Evolutionary conservation across 2,797 vertebrate species (phyloP).

Genomic region (Sebastes aleutianus): DNA sequence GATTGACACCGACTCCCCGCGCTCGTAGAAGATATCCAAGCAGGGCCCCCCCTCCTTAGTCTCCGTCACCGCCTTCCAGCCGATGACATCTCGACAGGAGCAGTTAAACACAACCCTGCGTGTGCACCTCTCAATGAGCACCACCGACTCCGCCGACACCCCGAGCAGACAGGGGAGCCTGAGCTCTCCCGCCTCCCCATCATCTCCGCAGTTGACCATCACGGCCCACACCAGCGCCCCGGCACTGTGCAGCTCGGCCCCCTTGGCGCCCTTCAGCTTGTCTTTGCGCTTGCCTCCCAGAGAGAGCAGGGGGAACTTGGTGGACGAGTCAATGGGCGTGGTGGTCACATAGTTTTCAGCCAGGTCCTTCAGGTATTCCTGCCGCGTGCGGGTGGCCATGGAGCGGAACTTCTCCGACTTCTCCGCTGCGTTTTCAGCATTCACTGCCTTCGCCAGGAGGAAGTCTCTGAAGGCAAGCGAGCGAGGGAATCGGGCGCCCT

Average conservation of each 20-base stretch:
- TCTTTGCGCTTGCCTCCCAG: conserved; percentile 89
- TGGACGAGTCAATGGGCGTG: conserved; percentile 89
- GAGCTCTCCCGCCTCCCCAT: conserved; percentile 51
- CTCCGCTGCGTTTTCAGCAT: conserved; percentile 90
- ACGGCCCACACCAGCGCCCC: conserved; percentile 89
- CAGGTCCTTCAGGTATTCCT: conserved; percentile 92
- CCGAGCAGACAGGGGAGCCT: conserved; percentile 85
- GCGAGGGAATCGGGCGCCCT: conserved; percentile 84
- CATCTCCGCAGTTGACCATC: conserved; percentile 59
- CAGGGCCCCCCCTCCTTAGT: conserved; percentile 78
- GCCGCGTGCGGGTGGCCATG: conserved; percentile 92
- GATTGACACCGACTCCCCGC: conserved; percentile 85
- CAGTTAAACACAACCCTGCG: conserved; percentile 90
- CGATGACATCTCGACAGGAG: conserved; percentile 91
- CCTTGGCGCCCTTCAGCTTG: conserved; percentile 83
- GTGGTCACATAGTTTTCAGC: conserved; percentile 91
- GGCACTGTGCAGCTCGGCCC: conserved; percentile 85
- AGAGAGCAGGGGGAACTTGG: conserved; percentile 89
- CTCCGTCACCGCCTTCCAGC: conserved; percentile 86
- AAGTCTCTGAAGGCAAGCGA: conserved; percentile 88
- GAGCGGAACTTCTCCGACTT: conserved; percentile 92
- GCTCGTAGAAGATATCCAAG: conserved; percentile 91
- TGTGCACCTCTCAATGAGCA: conserved; percentile 84
- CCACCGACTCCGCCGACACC: conserved; percentile 88
- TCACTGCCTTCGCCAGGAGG: conserved; percentile 91